Percentiles rank a stretch among this genome's conserved stretches.
Evolutionary conservation across 35 echinoderm and acorn worm species (phyloP).

Genomic region (Ophiothrix spiculata): DNA sequence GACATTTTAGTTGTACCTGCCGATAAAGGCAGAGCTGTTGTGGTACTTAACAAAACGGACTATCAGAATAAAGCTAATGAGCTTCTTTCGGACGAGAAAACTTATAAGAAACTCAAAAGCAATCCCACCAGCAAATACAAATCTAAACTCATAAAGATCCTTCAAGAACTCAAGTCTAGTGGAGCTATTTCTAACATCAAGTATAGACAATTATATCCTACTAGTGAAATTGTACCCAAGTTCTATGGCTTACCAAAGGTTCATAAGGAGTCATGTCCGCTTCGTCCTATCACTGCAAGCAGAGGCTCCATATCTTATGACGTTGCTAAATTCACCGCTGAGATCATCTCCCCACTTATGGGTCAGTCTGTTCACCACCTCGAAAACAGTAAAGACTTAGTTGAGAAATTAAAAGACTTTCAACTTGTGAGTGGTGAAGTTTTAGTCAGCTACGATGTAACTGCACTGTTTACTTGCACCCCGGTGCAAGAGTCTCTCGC

Average conservation of each 20-base stretch:
- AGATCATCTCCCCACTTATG: slow-evolving; percentile 13
- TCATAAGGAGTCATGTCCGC: not conserved
- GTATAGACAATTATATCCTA: slow-evolving; percentile 22
- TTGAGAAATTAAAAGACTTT: not conserved
- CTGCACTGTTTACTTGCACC: slow-evolving; percentile 17
- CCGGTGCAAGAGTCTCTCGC: slow-evolving; percentile 16
- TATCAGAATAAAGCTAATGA: slow-evolving; percentile 2
- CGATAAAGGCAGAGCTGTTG: slow-evolving; percentile 36
- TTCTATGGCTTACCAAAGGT: slow-evolving; percentile 30
- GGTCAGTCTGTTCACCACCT: slow-evolving; percentile 6
- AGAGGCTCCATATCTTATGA: slow-evolving; percentile 20
- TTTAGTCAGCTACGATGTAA: slow-evolving; percentile 29
- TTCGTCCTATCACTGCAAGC: slow-evolving; percentile 22
- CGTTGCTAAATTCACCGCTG: slow-evolving; percentile 5
- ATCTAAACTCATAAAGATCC: slow-evolving; percentile 1
- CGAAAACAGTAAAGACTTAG: slow-evolving; percentile 2
- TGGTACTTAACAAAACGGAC: slow-evolving; percentile 13
- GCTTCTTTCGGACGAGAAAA: slow-evolving; percentile 4
- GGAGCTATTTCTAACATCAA: not conserved
- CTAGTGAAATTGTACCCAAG: slow-evolving; percentile 12
- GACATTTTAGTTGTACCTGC: slow-evolving; percentile 8
- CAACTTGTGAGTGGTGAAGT: not conserved
- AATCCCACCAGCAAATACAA: slow-evolving; percentile 18
- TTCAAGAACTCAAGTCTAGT: not conserved
- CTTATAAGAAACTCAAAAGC: slow-evolving; percentile 33